Conservation (phyloP, 2,113 vertebrate genomes). For the Alces alces region DNA sequence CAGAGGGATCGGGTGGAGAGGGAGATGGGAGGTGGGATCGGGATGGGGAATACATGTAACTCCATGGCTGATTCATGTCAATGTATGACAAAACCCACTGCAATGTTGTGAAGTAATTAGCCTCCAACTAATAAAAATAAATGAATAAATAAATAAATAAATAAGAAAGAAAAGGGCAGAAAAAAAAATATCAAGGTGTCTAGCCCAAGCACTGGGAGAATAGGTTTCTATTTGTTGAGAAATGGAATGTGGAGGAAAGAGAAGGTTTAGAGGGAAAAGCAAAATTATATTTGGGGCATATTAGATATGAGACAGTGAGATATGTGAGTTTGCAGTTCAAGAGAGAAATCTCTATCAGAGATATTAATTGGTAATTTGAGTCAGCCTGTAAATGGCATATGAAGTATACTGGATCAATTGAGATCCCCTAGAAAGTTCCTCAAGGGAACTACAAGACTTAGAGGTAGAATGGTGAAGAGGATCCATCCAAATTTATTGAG, state of each 20-base stretch:
- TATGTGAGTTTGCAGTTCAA: background rate
- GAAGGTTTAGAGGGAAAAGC: background rate
- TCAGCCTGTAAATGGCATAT: background rate
- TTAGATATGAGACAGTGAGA: background rate
- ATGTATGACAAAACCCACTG: too few relatives aligned
- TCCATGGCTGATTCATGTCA: too few relatives aligned
- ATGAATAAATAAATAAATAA: too few relatives aligned
- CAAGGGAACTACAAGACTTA: background rate
- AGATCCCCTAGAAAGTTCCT: background rate
- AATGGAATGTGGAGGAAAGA: background rate
- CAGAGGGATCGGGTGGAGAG: too few relatives aligned
- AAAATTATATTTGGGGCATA: background rate
- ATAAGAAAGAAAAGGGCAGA: background rate
- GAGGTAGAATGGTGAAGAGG: background rate
- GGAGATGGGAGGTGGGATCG: too few relatives aligned
- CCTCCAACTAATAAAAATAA: too few relatives aligned
- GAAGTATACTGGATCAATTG: background rate
- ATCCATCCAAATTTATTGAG: background rate
- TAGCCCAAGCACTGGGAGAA: background rate
- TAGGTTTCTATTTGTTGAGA: background rate
- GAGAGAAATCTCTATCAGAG: background rate
- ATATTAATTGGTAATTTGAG: background rate
- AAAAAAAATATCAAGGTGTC: background rate
- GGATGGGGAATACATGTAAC: too few relatives aligned
- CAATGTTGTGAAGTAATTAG: too few relatives aligned